These are phyloP conservation scores for Auanema freiburgensis DNA, from an alignment of 2,888 invertebrate genomes.

Conservation along the genomic window DNA sequence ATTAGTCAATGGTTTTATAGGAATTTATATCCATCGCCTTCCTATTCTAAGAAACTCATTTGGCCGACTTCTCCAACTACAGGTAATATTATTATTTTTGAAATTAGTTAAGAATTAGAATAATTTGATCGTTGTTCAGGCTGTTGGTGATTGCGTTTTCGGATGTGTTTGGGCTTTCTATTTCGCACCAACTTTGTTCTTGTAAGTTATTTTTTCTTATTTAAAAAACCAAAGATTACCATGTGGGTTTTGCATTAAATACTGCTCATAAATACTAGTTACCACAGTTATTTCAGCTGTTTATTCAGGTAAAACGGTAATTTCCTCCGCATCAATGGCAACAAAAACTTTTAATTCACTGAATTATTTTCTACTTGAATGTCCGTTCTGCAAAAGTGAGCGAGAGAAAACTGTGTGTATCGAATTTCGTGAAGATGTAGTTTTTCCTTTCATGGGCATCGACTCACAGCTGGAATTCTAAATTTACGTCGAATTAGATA, in stretches of 20 bases:
- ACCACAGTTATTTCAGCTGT: not conserved
- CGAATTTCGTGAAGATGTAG: no score
- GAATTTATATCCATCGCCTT: slow-evolving; percentile 33
- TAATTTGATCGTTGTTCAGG: slow-evolving; percentile 21
- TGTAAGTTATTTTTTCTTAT: slow-evolving; percentile 36
- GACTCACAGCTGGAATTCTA: no score
- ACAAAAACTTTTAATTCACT: not conserved
- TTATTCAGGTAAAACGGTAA: not conserved
- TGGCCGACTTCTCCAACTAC: slow-evolving; percentile 39
- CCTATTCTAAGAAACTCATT: slow-evolving; percentile 41
- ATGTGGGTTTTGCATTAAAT: not conserved
- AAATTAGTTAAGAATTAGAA: not conserved
- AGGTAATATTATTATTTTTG: slow-evolving; percentile 5
- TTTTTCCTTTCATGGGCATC: no score
- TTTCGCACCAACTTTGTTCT: slow-evolving; percentile 44
- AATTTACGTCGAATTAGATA: no score
- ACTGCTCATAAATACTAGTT: not conserved
- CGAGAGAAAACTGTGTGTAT: no score
- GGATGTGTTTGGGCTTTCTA: slow-evolving; percentile 44
- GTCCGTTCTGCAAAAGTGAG: no score
- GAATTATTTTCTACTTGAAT: not conserved
- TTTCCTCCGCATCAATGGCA: not conserved
- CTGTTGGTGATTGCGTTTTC: slow-evolving; percentile 40
- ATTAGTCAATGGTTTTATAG: slow-evolving; percentile 38
- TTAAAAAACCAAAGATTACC: not conserved